These are phyloP conservation scores for Telmatherina bonti DNA, from an alignment of 2,797 vertebrate genomes.

Conservation along the genomic window DNA sequence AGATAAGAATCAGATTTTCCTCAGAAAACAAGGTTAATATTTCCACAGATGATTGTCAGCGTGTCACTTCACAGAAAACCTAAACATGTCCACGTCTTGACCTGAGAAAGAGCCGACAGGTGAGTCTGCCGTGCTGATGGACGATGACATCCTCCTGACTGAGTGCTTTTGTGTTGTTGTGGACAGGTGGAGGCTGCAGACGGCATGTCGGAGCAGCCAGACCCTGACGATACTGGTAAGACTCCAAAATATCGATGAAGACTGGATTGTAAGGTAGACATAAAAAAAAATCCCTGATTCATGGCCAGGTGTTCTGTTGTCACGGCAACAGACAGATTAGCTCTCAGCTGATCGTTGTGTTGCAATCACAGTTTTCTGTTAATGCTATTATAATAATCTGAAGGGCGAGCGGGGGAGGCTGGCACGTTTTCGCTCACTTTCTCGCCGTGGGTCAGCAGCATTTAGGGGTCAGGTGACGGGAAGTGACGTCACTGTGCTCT, in stretches of 20 bases:
- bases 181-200: constrained; percentile 54
- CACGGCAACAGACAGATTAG: constrained; percentile 50
- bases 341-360: constrained; percentile 33
- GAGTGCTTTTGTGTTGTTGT: neutral
- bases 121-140: neutral
- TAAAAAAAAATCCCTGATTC: neutral
- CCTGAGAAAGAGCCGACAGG: neutral
- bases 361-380: constrained; percentile 33
- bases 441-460: constrained; percentile 5
- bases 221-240: constrained; percentile 57
- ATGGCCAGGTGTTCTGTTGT: constrained; percentile 28
- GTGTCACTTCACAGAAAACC: too few species aligned
- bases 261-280: too few species aligned
- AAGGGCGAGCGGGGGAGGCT: neutral
- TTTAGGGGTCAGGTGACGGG: constrained; percentile 4
- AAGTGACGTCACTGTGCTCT: constrained; percentile 10
- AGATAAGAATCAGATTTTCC: too few species aligned
- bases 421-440: neutral
- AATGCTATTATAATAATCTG: constrained; percentile 13
- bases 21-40: too few species aligned
- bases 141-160: neutral
- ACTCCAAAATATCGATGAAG: neutral
- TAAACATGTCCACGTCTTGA: neutral
- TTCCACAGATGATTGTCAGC: too few species aligned
- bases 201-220: constrained; percentile 55